Conservation (phyloP, 2,797 vertebrate genomes). For the Myiotriccus ornatus region DNA sequence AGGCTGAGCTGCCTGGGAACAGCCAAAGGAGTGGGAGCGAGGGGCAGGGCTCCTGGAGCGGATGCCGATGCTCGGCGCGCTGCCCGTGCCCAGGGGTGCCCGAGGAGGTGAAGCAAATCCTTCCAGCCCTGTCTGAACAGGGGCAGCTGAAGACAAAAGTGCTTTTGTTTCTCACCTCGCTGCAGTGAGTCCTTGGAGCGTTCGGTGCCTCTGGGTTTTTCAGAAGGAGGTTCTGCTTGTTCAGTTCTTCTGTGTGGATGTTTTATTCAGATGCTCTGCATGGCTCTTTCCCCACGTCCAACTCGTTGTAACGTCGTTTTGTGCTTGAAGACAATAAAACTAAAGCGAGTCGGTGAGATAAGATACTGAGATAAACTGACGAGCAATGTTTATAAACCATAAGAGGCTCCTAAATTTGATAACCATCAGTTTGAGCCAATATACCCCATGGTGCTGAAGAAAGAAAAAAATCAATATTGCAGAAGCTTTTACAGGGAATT, state of each 20-base stretch:
- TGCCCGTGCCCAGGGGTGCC: rapidly evolving
- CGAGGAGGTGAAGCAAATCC: neutral
- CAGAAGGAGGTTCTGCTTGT: neutral
- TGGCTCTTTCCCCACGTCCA: neutral
- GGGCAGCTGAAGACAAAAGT: neutral
- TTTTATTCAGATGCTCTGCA: neutral
- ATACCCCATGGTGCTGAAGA: conserved; percentile 14
- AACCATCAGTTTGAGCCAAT: neutral
- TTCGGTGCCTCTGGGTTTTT: neutral
- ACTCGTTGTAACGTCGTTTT: neutral
- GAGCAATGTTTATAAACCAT: conserved; percentile 13
- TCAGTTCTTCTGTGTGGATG: neutral
- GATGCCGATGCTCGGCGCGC: rapidly evolving
- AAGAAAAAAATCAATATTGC: conserved; percentile 43
- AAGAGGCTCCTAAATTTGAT: conserved; percentile 16
- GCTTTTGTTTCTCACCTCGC: neutral
- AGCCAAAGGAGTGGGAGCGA: neutral
- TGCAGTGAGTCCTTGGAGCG: neutral
- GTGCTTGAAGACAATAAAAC: neutral
- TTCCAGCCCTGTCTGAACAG: neutral
- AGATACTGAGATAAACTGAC: conserved; percentile 33
- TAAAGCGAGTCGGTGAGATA: neutral
- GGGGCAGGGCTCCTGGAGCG: neutral
- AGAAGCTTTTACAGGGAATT: conserved; percentile 42
- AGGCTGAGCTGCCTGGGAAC: neutral